These are phyloP conservation scores for Lordiphosa andalusiaca DNA, from an alignment of 2,888 invertebrate genomes.

Conservation along the genomic window DNA sequence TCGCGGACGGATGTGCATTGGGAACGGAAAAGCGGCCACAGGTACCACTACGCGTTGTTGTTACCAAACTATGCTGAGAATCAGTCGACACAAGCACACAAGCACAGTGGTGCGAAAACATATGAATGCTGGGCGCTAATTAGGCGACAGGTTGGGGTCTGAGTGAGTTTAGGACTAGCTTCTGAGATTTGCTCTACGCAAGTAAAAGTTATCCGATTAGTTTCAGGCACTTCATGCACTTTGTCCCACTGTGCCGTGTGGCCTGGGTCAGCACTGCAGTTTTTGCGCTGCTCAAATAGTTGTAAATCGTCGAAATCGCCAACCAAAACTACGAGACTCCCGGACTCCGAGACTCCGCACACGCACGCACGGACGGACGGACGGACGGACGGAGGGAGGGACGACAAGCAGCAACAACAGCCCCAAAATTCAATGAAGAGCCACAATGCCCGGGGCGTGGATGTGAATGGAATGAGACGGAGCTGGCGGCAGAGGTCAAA, in stretches of 20 bases:
- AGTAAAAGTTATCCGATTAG: too few species aligned
- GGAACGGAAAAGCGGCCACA: conserved; percentile 56
- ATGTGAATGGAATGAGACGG: background rate
- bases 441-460: conserved; percentile 13
- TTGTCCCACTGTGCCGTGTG: conserved; percentile 24
- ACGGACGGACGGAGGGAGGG: too few species aligned
- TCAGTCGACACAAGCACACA: background rate
- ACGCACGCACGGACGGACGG: too few species aligned
- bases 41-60: conserved; percentile 32
- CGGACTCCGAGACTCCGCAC: conserved; percentile 10
- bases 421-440: conserved; percentile 43
- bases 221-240: background rate
- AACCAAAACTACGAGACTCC: conserved; percentile 30
- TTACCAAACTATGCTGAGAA: background rate
- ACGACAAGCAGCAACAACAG: too few species aligned
- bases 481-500: conserved; percentile 4
- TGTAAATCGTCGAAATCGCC: conserved; percentile 51
- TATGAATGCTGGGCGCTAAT: too few species aligned
- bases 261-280: conserved; percentile 1
- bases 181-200: too few species aligned
- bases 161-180: too few species aligned
- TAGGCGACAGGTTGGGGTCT: too few species aligned
- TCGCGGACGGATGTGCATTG: conserved; percentile 56
- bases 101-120: background rate
- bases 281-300: conserved; percentile 41